Conservation (phyloP, 2,797 vertebrate genomes). For the Syncerus caffer region DNA sequence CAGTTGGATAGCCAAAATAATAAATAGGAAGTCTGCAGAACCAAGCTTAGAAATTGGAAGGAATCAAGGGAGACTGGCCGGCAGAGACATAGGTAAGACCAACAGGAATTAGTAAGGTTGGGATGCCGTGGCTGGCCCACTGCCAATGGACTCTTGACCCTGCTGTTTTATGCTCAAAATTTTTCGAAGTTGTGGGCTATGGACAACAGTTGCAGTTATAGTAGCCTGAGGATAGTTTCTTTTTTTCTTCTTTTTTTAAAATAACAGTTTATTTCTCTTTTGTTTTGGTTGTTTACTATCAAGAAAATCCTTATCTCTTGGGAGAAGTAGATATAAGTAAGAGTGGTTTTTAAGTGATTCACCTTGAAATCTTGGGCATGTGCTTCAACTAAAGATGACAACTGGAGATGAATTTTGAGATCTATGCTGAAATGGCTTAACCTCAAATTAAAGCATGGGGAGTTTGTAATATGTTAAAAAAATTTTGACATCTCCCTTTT, state of each 20-base stretch:
- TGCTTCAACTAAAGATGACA: not conserved
- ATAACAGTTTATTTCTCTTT: not conserved
- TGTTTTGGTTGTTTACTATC: not conserved
- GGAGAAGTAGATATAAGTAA: not conserved
- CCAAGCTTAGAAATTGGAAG: not conserved
- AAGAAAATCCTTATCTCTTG: not conserved
- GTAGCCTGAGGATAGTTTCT: not conserved
- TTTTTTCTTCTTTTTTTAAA: not conserved
- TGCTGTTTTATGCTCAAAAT: not conserved
- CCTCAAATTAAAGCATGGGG: not conserved
- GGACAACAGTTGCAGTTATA: not conserved
- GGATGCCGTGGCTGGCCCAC: no score
- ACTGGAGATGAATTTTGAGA: conserved; percentile 4
- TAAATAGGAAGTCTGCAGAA: not conserved
- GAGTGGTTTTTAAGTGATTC: not conserved
- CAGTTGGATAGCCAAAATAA: conserved; percentile 1
- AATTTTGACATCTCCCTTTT: not conserved
- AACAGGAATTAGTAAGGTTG: not conserved
- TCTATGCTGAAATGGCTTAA: not conserved
- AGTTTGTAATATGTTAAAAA: not conserved
- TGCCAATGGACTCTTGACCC: not conserved
- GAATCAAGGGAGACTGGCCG: not conserved
- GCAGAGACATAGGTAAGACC: not conserved
- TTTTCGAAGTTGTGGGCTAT: not conserved
- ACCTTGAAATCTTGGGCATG: not conserved